These are phyloP conservation scores for Hoplostethus atlanticus DNA, from an alignment of 2,797 vertebrate genomes.

Conservation along the genomic window DNA sequence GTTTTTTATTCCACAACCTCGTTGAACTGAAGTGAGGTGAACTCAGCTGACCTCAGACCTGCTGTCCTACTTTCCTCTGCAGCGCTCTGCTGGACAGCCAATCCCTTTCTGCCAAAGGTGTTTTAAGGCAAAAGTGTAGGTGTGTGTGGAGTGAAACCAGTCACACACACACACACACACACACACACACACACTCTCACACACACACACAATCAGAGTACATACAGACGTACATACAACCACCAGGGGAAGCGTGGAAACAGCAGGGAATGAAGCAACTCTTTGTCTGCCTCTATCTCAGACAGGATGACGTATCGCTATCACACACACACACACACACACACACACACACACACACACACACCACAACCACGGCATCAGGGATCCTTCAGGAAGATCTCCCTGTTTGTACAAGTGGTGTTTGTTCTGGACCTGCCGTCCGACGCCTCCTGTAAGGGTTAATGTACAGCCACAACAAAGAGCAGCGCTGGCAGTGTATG, in stretches of 20 bases:
- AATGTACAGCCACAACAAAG: constrained; percentile 77
- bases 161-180: too few species aligned
- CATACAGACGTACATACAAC: too few species aligned
- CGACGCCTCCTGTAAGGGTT: constrained; percentile 58
- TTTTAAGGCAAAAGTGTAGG: too few species aligned
- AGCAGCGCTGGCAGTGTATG: neutral
- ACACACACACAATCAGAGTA: too few species aligned
- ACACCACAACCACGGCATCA: neutral
- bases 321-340: neutral
- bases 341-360: neutral
- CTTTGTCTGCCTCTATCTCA: constrained; percentile 71
- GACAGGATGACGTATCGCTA: constrained; percentile 41
- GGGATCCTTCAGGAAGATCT: neutral
- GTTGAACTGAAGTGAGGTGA: constrained; percentile 64
- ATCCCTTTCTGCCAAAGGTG: too few species aligned
- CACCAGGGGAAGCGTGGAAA: neutral
- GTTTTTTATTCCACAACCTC: constrained; percentile 57
- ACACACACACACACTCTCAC: too few species aligned
- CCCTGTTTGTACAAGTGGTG: constrained; percentile 5
- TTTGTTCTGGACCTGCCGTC: neutral
- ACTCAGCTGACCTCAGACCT: constrained; percentile 63
- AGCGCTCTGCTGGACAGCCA: too few species aligned
- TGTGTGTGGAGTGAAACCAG: too few species aligned
- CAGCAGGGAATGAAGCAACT: constrained; percentile 41
- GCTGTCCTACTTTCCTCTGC: constrained; percentile 41